Evolutionary conservation across 2,797 vertebrate genomes (phyloP).

Genomic region (Capromys pilorides): DNA sequence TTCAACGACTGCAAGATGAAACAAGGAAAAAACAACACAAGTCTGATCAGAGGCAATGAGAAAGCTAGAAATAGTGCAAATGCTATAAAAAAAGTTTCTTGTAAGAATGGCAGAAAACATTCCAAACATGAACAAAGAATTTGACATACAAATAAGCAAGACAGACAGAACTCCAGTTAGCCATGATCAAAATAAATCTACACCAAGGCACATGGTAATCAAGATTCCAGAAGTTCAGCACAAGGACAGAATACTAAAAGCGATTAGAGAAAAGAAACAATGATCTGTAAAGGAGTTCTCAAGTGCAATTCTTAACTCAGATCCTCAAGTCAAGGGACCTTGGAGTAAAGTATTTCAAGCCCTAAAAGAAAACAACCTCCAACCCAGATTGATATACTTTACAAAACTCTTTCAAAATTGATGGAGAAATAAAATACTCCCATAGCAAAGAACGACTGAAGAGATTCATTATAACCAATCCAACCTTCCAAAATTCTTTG

Average conservation of each 20-base stretch:
- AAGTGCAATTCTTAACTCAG: neutral
- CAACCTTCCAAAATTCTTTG: neutral
- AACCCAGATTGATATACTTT: neutral
- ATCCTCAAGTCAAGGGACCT: neutral
- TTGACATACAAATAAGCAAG: neutral
- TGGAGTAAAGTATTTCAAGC: neutral
- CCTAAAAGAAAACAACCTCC: neutral
- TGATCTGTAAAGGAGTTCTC: neutral
- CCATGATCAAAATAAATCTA: neutral
- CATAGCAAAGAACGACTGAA: neutral
- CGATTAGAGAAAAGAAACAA: neutral
- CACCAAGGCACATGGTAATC: neutral
- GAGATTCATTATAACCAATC: neutral
- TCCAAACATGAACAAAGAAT: neutral
- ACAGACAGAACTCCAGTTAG: neutral
- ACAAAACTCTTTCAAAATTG: neutral
- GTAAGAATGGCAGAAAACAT: neutral
- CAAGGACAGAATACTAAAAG: neutral
- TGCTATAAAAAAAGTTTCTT: neutral
- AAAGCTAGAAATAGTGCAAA: neutral
- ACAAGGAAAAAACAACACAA: neutral
- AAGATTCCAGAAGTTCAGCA: neutral
- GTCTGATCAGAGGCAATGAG: neutral
- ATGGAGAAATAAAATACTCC: neutral
- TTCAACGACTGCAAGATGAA: neutral